A percentile compares a stretch with the other conserved stretches of the same genome.
Evolutionary conservation across 2,888 invertebrate species (phyloP).

Genomic region (Junonia oenone): DNA sequence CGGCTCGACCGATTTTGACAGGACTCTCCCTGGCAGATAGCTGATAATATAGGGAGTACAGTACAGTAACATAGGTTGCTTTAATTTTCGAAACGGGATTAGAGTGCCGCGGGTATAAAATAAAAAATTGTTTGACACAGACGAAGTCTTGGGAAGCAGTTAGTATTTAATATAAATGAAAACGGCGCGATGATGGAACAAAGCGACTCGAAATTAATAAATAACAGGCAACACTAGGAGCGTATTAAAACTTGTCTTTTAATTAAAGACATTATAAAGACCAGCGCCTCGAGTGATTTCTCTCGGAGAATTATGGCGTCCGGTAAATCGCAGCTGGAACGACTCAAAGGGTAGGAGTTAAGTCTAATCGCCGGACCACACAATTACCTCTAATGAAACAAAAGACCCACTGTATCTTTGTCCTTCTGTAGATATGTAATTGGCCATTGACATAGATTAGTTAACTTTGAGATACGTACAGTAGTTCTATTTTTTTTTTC

Average conservation of each 20-base stretch:
- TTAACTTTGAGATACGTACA: background rate
- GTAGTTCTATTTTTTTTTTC: background rate
- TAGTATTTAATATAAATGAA: background rate
- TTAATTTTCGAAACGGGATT: too few relatives aligned
- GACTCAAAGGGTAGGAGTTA: conserved; percentile 11
- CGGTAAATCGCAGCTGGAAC: conserved; percentile 15
- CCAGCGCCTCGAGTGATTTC: conserved; percentile 1
- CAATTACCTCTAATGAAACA: conserved; percentile 28
- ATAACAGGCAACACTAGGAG: background rate
- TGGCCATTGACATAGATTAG: background rate
- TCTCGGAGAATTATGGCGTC: conserved; percentile 1
- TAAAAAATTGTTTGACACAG: too few relatives aligned
- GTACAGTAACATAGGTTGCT: too few relatives aligned
- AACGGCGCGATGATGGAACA: background rate
- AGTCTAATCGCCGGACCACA: conserved; percentile 15
- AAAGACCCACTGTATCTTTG: conserved; percentile 19
- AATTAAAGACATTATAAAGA: background rate
- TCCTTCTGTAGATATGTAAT: conserved; percentile 19
- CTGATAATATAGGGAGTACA: too few relatives aligned
- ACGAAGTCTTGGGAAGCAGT: too few relatives aligned
- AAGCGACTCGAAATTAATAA: background rate
- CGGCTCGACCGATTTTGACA: too few relatives aligned
- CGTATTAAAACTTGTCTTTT: background rate
- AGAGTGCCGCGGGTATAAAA: background rate
- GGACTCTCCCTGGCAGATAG: too few relatives aligned